These are phyloP conservation scores for Helicolenus hilgendorfi DNA, from an alignment of 2,797 vertebrate genomes.

Conservation along the genomic window DNA sequence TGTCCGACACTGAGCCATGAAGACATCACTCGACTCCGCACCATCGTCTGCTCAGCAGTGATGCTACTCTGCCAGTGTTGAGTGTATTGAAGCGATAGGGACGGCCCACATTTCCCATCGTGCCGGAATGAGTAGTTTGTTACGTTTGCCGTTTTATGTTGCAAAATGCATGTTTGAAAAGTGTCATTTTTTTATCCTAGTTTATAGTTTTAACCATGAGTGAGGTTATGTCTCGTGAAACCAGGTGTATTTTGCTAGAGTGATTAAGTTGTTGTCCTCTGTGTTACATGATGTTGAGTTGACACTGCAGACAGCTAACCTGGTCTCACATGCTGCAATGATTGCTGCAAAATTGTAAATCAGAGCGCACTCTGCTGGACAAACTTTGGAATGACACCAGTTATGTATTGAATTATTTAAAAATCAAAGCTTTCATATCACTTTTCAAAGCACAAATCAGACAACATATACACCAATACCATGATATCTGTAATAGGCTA, in stretches of 20 bases:
- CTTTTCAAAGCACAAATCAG: not conserved
- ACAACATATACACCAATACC: not conserved
- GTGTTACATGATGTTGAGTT: not conserved
- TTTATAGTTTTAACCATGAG: not conserved
- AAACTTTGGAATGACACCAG: not conserved
- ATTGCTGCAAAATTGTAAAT: not conserved
- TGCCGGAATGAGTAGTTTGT: not conserved
- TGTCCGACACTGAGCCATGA: too few relatives aligned
- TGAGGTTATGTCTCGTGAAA: not conserved
- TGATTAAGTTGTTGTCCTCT: too few relatives aligned
- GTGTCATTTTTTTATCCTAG: not conserved
- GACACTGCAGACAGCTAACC: not conserved
- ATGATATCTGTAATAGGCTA: not conserved
- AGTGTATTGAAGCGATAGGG: too few relatives aligned
- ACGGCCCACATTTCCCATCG: too few relatives aligned
- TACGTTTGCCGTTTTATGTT: not conserved
- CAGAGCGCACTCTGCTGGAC: not conserved
- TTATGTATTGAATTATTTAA: too few relatives aligned
- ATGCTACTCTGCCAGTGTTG: too few relatives aligned
- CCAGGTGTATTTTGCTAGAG: fast-evolving
- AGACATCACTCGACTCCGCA: too few relatives aligned
- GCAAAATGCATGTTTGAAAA: not conserved
- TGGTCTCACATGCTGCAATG: not conserved
- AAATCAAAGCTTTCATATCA: not conserved
- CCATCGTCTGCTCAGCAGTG: too few relatives aligned